Conservation (phyloP, 2,888 invertebrate genomes). For the Pandemis heparana region DNA sequence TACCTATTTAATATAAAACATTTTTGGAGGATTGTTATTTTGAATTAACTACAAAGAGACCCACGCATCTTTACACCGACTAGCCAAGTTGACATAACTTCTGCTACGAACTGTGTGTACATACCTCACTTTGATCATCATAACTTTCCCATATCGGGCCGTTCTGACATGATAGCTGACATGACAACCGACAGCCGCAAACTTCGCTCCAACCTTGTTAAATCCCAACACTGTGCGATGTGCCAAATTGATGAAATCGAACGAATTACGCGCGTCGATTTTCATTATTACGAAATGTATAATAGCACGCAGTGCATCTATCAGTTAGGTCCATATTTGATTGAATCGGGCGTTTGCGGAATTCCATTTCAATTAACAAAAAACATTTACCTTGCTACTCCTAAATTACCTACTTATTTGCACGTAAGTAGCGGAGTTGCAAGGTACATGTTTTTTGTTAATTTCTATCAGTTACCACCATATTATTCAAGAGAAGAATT, state of each 20-base stretch:
- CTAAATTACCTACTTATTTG: too few relatives aligned
- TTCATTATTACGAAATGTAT: slow-evolving; percentile 1
- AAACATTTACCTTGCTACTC: too few relatives aligned
- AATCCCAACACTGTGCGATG: background rate
- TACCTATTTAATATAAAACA: too few relatives aligned
- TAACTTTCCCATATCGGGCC: slow-evolving; percentile 5
- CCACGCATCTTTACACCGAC: background rate
- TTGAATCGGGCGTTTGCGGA: too few relatives aligned
- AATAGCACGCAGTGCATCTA: background rate
- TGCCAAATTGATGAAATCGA: background rate
- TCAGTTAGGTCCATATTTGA: background rate
- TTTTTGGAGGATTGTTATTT: background rate
- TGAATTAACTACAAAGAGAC: background rate
- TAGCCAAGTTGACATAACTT: background rate
- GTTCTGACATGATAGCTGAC: slow-evolving; percentile 1
- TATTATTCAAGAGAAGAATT: too few relatives aligned
- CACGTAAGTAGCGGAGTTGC: too few relatives aligned
- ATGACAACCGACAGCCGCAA: slow-evolving; percentile 5
- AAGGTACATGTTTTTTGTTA: too few relatives aligned
- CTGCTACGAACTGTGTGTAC: background rate
- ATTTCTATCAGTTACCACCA: too few relatives aligned
- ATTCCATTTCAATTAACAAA: too few relatives aligned
- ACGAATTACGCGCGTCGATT: background rate
- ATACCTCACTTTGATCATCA: background rate
- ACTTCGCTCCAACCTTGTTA: slow-evolving; percentile 12